A percentile compares a stretch with the other conserved stretches of the same genome.
phyloP scores from a whole-genome alignment of 2,797 vertebrate genomes.

The Poliocrania exsul region DNA sequence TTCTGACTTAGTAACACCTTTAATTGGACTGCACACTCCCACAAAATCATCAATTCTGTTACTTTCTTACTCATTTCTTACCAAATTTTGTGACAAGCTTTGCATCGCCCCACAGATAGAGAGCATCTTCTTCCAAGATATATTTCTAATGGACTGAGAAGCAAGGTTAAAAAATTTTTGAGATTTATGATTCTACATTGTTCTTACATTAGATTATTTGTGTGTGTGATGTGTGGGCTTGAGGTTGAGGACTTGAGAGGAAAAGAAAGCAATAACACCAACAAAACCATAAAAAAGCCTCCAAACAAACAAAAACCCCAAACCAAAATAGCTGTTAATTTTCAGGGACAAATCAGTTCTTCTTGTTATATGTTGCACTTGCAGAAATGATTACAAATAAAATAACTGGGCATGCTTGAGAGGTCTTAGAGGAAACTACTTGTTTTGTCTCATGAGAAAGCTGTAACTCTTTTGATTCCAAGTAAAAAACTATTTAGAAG shows the following conservation, averaged over 20 bases:
- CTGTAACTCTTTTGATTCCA: neutral
- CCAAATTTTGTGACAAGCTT: neutral
- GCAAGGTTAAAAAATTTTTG: neutral
- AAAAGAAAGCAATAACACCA: neutral
- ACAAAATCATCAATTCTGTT: neutral
- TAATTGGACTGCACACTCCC: neutral
- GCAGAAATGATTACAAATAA: neutral
- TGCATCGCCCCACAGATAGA: neutral
- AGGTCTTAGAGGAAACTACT: neutral
- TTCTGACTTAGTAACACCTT: neutral
- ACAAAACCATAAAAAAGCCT: neutral
- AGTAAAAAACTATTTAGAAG: neutral
- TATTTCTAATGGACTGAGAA: neutral
- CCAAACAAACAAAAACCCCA: neutral
- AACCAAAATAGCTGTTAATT: neutral
- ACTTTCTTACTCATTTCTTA: neutral
- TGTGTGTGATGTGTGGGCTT: neutral
- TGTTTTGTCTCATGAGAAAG: neutral
- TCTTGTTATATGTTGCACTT: neutral
- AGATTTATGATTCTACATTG: neutral
- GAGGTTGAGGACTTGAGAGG: neutral
- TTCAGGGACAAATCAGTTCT: neutral
- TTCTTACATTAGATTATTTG: neutral
- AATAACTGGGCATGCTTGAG: neutral
- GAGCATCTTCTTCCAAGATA: neutral